These are phyloP conservation scores for Brenthis daphne DNA, from an alignment of 2,888 invertebrate genomes.

Conservation along the genomic window DNA sequence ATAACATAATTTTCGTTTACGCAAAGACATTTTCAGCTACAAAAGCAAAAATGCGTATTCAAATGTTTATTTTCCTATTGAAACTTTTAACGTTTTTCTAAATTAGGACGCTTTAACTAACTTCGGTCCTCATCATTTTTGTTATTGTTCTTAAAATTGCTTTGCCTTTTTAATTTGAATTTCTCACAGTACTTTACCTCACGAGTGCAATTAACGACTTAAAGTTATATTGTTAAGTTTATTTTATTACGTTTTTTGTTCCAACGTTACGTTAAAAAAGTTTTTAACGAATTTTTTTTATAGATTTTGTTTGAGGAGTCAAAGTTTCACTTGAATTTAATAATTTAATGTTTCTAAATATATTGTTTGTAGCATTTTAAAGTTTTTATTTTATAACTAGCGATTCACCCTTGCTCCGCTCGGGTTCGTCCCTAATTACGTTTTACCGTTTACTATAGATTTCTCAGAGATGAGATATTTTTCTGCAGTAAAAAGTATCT, in stretches of 20 bases:
- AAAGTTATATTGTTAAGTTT: slow-evolving; percentile 20
- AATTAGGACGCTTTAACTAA: slow-evolving; percentile 33
- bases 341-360: too few relatives aligned
- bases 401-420: too few relatives aligned
- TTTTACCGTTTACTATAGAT: too few relatives aligned
- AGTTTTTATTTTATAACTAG: neutral
- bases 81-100: slow-evolving; percentile 19
- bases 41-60: neutral
- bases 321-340: too few relatives aligned
- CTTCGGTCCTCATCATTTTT: slow-evolving; percentile 36
- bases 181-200: slow-evolving; percentile 31
- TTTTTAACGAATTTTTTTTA: too few relatives aligned
- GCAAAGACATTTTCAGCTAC: neutral
- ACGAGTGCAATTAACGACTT: slow-evolving; percentile 37
- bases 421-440: too few relatives aligned
- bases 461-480: too few relatives aligned
- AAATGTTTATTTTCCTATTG: neutral
- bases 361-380: too few relatives aligned
- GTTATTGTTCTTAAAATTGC: slow-evolving; percentile 51
- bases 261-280: slow-evolving; percentile 2
- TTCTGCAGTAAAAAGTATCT: too few relatives aligned
- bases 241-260: slow-evolving; percentile 15
- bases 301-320: too few relatives aligned
- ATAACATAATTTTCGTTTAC: neutral
- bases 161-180: slow-evolving; percentile 46